Base-by-base conservation (phyloP, 2,888 invertebrate genomes). In the Cylloceria caligata region DNA sequence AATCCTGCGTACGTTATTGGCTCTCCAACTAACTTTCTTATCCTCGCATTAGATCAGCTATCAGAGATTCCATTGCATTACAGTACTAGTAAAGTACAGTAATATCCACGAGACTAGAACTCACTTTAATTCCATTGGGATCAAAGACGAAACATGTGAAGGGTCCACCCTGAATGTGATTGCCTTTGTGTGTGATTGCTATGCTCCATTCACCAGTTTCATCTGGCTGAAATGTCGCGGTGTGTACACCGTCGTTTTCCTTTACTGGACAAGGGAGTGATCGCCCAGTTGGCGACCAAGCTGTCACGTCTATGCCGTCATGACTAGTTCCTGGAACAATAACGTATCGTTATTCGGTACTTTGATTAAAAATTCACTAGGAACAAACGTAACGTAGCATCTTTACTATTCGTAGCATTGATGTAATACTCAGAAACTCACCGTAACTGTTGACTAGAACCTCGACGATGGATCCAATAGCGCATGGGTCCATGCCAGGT, bases 121-220 rank as follows among this genome's bases (percentile, higher is more conserved):
- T 86, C 88, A 94, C 96, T 80, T 97, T 96, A 9, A 99, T 97
- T 24, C 97, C 97, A 52, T 97, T 96, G 0, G 99, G 98, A 93
- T 99, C 98, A 90, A 98, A 99, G 0, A 99, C 98, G 88, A 98
- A 97, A 91, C 99, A 98, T 0, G 97, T 97, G 93, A 99, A 99
- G 0, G 99, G 99, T 19, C 98, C 98, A 76, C 99, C 99, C 94
- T 97, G 94, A 87, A 99, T 99, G 92, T 99, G 98, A 88, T 98
- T 97, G 39, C 98, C 98, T 91, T 99, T 98, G 93, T 99, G 99
- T 19, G 97, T 96, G 85, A 99, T 98, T 85, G 97, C 97, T 76
- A 99, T 98, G 88, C 97, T 96, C 99, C 99, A 99, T 89, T 98
- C 97, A 77, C 99, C 99, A 47, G 98, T 97, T 94, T 99, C 99